phyloP scores from a whole-genome alignment of 2,113 vertebrate species.

The Antigone vipio region DNA sequence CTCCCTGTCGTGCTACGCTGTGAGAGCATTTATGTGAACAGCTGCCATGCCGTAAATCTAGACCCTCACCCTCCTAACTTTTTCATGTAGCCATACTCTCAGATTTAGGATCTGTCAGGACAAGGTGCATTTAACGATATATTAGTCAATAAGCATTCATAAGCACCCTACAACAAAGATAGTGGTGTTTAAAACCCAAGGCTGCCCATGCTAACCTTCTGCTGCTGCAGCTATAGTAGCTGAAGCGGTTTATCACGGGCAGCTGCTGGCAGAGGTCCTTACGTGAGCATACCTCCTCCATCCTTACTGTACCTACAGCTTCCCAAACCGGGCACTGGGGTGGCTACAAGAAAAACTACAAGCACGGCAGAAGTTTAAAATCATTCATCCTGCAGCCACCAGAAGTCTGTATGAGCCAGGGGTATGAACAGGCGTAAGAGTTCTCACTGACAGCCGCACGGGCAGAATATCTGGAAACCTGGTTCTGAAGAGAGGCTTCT shows the following conservation, averaged over 20 bases:
- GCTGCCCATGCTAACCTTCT: not conserved
- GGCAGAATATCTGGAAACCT: not conserved
- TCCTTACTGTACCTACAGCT: not conserved
- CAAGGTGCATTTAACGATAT: not conserved
- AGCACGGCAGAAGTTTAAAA: not conserved
- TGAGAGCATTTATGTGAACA: not conserved
- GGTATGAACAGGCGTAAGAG: not conserved
- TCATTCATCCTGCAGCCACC: not conserved
- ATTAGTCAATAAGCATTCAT: not conserved
- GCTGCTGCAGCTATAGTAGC: not conserved
- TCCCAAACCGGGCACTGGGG: not conserved
- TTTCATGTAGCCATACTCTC: not conserved
- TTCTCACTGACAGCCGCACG: not conserved
- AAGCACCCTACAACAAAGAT: not conserved
- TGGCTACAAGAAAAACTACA: not conserved
- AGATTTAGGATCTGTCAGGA: not conserved
- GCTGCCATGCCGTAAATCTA: not conserved
- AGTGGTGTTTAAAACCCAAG: not conserved
- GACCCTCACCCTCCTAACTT: not conserved
- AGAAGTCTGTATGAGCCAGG: not conserved
- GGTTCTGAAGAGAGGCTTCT: not conserved
- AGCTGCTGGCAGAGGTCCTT: not conserved
- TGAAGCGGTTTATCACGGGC: not conserved
- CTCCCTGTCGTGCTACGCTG: fast-evolving
- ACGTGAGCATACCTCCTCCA: fast-evolving